phyloP scores from a whole-genome alignment of 2,113 vertebrate genomes.

The Semnornis frantzii region DNA sequence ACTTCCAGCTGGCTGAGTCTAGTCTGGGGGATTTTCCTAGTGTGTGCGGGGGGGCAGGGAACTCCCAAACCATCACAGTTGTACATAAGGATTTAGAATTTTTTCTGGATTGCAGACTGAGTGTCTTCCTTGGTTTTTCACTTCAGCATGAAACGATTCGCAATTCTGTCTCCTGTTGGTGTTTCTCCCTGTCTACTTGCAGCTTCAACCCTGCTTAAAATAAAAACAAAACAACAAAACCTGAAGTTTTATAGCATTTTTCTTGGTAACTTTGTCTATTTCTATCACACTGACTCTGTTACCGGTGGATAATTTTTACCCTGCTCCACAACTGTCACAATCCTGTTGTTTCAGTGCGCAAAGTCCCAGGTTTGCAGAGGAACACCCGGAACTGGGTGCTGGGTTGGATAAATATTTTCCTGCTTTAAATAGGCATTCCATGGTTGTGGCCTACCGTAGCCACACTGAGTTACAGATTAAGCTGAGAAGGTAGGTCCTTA shows the following conservation, averaged over 20 bases:
- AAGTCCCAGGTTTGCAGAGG: neutral
- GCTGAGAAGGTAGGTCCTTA: neutral
- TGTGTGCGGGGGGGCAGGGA: too few relatives aligned
- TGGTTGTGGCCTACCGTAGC: neutral
- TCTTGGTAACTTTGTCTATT: neutral
- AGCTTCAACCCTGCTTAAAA: neutral
- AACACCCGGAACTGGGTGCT: neutral
- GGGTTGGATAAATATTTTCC: conserved; percentile 4
- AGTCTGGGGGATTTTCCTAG: too few relatives aligned
- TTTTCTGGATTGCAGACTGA: neutral
- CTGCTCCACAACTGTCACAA: neutral
- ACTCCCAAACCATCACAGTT: neutral
- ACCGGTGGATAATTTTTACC: neutral
- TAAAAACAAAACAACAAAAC: neutral
- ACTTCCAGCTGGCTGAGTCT: too few relatives aligned
- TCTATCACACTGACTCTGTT: neutral
- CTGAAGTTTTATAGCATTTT: neutral
- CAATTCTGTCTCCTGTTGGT: neutral
- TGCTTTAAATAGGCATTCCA: neutral
- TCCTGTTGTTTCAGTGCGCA: neutral
- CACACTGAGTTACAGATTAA: neutral
- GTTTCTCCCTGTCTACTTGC: neutral
- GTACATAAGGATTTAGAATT: neutral
- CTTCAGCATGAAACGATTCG: neutral
- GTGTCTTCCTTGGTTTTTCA: conserved; percentile 4